Evolutionary conservation across 2,797 vertebrate genomes (phyloP), one percentile per base, ranked within the genome.

Genomic region (Morelia viridis): DNA sequence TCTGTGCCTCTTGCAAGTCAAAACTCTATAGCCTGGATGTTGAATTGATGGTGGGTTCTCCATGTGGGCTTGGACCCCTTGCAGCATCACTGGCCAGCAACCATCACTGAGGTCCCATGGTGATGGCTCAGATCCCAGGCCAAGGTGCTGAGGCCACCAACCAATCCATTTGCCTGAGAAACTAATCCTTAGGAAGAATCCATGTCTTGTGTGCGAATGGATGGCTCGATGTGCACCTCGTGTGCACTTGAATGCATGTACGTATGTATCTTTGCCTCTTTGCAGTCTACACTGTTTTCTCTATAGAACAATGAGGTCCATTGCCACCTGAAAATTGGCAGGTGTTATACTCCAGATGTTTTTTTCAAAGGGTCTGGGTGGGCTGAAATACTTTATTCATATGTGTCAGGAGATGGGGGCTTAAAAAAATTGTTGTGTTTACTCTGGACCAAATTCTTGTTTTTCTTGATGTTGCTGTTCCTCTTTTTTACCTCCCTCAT

Each of bases 351-450:
- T 90, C 88, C 71, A 11, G 19, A 80, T 95, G 91, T 88, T 94
- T 96, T 92, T 96, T 96, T 92, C 94, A 94, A 91, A 94, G 64
- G 62, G 26, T 87, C 92, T 5, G 2, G 89, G 94, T 9, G 90
- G 93, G 41, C 12, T 91, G 95, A 93, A 89, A 84, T 85, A 92
- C 95, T 94, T 96, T 95, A 93, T 57, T 92, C 90, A 94, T 94
- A 91, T 0, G 56, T 94, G 94, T 96, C 95, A 95, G 94, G 92
- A 86, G 95, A 96, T 94, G 95, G 92, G 87, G 94, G 88, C 94
- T 96, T 96, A 95, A 92, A 95, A 95, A 96, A 71, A 85, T 3
- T 64, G 28, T 62, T 65, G 61, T 85, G 50, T 71, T 93, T 68
- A 41, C 61, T 87, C 91, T 60, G 50, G 61, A 89, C 60, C 92